Evolutionary conservation across 2,888 invertebrate species (phyloP).

Genomic region (Cataglyphis albicans): DNA sequence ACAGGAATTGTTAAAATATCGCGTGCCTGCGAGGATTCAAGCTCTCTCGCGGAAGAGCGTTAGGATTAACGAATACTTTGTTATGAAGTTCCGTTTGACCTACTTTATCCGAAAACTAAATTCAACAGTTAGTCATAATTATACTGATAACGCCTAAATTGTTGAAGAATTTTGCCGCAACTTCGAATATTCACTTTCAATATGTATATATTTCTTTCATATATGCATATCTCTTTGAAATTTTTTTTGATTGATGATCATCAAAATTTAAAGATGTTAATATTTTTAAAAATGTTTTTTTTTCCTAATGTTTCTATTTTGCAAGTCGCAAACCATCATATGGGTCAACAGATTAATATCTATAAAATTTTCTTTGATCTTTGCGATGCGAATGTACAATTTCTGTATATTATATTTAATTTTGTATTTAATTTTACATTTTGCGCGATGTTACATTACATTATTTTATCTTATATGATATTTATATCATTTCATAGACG

Average conservation of each 20-base stretch:
- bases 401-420: neutral
- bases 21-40: slow-evolving; percentile 16
- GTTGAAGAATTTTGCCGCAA: neutral
- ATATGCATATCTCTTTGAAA: neutral
- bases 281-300: neutral
- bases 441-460: neutral
- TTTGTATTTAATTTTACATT: neutral
- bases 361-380: neutral
- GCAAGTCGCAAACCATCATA: neutral
- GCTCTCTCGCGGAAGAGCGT: neutral
- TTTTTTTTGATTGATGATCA: neutral
- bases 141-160: slow-evolving; percentile 15
- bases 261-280: neutral
- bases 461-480: neutral
- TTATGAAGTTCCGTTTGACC: slow-evolving; percentile 34
- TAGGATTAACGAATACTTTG: slow-evolving; percentile 29
- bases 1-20: slow-evolving; percentile 38
- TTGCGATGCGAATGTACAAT: neutral
- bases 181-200: neutral
- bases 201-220: neutral
- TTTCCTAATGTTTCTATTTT: neutral
- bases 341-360: neutral
- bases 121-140: slow-evolving; percentile 15
- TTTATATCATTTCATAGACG: neutral
- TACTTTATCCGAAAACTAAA: slow-evolving; percentile 27